Conservation (phyloP, 35 echinoderm and acorn worm species). For the Amphiura filiformis region DNA sequence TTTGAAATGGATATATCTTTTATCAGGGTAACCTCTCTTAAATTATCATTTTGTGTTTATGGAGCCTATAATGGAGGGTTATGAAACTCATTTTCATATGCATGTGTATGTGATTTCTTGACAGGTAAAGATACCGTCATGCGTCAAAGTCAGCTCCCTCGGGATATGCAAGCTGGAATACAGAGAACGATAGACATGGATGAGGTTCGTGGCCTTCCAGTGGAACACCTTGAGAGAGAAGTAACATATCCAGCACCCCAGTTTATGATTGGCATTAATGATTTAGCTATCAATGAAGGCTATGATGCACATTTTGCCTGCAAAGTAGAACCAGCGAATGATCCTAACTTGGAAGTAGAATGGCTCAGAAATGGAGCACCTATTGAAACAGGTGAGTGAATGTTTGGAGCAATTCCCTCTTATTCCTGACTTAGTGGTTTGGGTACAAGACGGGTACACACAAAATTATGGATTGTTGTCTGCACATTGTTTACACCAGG, state of each 20-base stretch:
- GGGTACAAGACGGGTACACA: no score
- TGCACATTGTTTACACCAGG: no score
- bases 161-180: constrained; percentile 42
- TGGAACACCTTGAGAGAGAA: neutral
- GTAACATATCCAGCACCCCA: neutral
- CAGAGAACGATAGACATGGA: constrained; percentile 45
- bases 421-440: no score
- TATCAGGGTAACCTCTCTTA: no score
- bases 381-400: constrained; percentile 21
- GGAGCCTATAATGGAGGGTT: no score
- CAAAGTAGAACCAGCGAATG: constrained; percentile 26
- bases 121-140: constrained; percentile 25
- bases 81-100: no score
- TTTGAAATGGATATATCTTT: no score
- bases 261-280: neutral
- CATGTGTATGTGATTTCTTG: no score
- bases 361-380: constrained; percentile 57
- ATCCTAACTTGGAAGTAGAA: constrained; percentile 39
- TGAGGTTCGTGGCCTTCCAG: neutral
- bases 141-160: constrained; percentile 45
- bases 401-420: no score
- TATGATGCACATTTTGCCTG: constrained; percentile 36
- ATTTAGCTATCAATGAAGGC: neutral
- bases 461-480: no score
- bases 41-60: no score